A percentile compares a stretch with the other conserved stretches of the same genome.
phyloP scores from a whole-genome alignment of 2,797 vertebrate genomes.

The Okamejei kenojei region DNA sequence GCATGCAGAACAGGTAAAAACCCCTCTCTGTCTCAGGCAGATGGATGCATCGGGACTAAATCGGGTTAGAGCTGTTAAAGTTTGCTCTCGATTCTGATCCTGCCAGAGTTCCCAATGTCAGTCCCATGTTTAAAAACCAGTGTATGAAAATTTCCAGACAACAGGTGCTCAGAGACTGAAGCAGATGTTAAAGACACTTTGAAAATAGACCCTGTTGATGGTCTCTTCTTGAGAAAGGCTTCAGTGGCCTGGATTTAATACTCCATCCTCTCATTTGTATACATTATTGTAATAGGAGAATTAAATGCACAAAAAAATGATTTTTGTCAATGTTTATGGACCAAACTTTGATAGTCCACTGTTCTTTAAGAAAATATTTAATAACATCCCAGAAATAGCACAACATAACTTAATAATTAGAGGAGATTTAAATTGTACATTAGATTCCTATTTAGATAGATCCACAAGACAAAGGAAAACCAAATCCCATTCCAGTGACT shows the following conservation, averaged over 20 bases:
- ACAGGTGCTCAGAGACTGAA: background rate
- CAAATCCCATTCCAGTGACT: too few species aligned
- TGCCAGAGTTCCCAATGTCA: background rate
- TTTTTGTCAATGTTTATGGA: too few species aligned
- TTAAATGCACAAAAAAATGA: too few species aligned
- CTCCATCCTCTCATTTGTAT: background rate
- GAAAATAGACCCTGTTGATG: background rate
- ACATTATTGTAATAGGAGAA: too few species aligned
- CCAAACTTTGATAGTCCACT: too few species aligned
- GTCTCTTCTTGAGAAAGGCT: background rate
- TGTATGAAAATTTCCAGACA: background rate
- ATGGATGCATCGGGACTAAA: background rate
- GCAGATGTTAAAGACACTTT: background rate
- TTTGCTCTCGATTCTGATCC: background rate
- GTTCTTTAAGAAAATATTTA: too few species aligned
- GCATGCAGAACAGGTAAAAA: constrained; percentile 93
- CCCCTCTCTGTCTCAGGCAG: background rate
- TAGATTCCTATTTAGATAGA: too few species aligned
- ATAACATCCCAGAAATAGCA: too few species aligned
- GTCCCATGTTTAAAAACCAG: background rate
- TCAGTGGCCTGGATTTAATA: background rate
- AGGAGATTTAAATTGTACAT: too few species aligned
- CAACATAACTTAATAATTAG: too few species aligned
- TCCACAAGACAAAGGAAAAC: too few species aligned
- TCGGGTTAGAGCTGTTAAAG: background rate